A percentile compares a stretch with the other conserved stretches of the same genome.
Conservation (phyloP, 2,113 vertebrate genomes). For the Siniperca chuatsi region DNA sequence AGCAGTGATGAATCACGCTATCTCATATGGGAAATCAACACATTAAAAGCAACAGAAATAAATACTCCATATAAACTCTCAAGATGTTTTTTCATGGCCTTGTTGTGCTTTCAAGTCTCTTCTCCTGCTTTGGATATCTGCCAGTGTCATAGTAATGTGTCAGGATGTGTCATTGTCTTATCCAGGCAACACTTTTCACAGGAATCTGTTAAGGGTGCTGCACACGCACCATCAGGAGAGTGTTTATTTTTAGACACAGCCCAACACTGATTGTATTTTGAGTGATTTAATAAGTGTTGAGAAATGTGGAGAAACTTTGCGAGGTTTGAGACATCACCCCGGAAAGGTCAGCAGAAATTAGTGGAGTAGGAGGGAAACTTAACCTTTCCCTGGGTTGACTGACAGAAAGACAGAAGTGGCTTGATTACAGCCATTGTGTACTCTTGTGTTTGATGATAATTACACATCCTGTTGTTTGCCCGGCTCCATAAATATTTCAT, state of each 20-base stretch:
- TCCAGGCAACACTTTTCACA: constrained; percentile 35
- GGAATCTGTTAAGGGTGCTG: constrained; percentile 32
- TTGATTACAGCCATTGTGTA: constrained; percentile 85
- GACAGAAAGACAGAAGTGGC: constrained; percentile 69
- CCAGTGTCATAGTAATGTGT: constrained; percentile 62
- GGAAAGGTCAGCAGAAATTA: constrained; percentile 74
- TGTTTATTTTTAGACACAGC: constrained; percentile 65
- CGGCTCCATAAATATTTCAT: constrained; percentile 75
- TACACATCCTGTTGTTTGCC: constrained; percentile 80
- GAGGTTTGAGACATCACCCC: constrained; percentile 45
- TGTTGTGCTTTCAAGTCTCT: constrained; percentile 57
- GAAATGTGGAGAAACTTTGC: constrained; percentile 55
- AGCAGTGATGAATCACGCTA: constrained; percentile 50
- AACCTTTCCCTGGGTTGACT: constrained; percentile 73
- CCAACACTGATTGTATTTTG: constrained; percentile 51
- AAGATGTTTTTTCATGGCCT: constrained; percentile 39
- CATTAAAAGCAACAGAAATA: constrained; percentile 57
- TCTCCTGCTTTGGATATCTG: constrained; percentile 40
- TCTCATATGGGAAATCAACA: constrained; percentile 50
- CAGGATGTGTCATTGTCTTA: constrained; percentile 57
- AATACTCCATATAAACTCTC: constrained; percentile 50
- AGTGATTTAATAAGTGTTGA: constrained; percentile 58
- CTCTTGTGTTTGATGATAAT: constrained; percentile 84
- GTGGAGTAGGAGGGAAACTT: constrained; percentile 63
- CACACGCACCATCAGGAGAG: constrained; percentile 14